Conservation (phyloP, 2,113 vertebrate species). For the Piliocolobus tephrosceles region DNA sequence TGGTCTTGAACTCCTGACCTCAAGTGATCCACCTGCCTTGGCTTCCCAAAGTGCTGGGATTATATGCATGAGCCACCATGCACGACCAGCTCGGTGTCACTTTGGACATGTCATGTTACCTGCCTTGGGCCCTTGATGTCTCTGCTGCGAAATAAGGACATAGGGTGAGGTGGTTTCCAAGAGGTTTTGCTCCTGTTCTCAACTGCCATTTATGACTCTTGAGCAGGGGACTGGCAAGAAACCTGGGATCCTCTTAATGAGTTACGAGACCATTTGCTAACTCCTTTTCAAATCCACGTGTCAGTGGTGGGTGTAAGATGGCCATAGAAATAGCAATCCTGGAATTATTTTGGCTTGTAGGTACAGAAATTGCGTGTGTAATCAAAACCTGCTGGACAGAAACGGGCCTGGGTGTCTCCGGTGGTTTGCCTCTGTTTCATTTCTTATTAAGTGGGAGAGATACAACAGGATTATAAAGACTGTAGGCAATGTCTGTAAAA, state of each 20-base stretch:
- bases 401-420: background rate
- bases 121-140: background rate
- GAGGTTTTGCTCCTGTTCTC: background rate
- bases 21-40: too few species aligned
- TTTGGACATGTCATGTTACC: background rate
- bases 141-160: background rate
- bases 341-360: background rate
- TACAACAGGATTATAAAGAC: background rate
- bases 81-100: too few species aligned
- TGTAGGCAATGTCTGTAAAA: background rate
- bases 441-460: background rate
- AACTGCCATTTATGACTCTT: background rate
- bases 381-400: background rate
- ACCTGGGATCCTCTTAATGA: background rate
- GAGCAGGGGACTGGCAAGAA: background rate
- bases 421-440: background rate
- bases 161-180: background rate
- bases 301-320: rapidly evolving
- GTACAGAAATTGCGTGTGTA: background rate
- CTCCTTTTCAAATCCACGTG: background rate
- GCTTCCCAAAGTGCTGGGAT: too few species aligned
- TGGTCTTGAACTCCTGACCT: too few species aligned
- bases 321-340: background rate
- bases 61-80: too few species aligned
- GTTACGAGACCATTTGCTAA: background rate